Percentiles rank a stretch among this genome's conserved stretches.
These are phyloP conservation scores for Liopterus haemorrhoidalis DNA, from an alignment of 2,888 invertebrate species.

Conservation along the genomic window DNA sequence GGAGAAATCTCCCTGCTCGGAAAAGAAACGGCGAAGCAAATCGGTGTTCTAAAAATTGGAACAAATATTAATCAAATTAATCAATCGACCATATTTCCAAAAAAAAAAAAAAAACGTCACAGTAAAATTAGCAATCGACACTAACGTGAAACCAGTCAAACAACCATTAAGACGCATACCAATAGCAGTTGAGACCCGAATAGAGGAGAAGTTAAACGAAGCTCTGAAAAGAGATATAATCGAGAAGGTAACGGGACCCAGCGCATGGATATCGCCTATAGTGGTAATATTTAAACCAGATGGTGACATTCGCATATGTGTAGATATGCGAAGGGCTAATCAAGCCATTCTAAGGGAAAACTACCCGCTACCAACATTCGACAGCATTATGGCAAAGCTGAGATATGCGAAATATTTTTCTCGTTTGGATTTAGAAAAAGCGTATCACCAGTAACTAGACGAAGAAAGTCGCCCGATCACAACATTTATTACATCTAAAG, in stretches of 20 bases:
- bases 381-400: conserved; percentile 31
- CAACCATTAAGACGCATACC: conserved; percentile 27
- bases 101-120: conserved; percentile 25
- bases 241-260: conserved; percentile 36
- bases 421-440: conserved; percentile 28
- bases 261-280: conserved; percentile 39
- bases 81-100: conserved; percentile 23
- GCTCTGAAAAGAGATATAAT: conserved; percentile 34
- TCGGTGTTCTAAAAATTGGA: conserved; percentile 31
- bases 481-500: conserved; percentile 29
- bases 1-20: conserved; percentile 27
- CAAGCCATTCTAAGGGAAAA: conserved; percentile 34
- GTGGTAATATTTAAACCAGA: conserved; percentile 36
- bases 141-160: conserved; percentile 24
- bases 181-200: conserved; percentile 25
- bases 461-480: too few species aligned
- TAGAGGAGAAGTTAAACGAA: conserved; percentile 25
- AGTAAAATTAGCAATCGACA: conserved; percentile 26
- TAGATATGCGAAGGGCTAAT: conserved; percentile 40
- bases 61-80: conserved; percentile 17
- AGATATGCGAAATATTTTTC: conserved; percentile 26
- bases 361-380: conserved; percentile 33
- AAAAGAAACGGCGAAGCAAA: conserved; percentile 27
- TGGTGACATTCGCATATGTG: conserved; percentile 37
- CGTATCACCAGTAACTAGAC: conserved; percentile 37